These are phyloP conservation scores for Pelobates fuscus DNA, from an alignment of 2,113 vertebrate species.

Conservation along the genomic window DNA sequence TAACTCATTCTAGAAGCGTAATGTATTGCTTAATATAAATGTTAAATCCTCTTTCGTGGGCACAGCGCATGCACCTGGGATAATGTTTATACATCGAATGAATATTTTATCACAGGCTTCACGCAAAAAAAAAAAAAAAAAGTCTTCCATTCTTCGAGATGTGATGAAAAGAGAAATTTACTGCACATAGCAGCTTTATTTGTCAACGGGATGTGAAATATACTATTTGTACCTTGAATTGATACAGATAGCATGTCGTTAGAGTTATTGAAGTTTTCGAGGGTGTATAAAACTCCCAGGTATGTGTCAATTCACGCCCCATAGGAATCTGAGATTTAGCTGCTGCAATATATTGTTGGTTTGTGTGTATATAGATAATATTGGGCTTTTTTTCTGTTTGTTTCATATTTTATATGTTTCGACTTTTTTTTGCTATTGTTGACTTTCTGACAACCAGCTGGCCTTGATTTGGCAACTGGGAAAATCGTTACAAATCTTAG, in stretches of 20 bases:
- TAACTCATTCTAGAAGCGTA: no score
- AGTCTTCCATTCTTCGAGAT: neutral
- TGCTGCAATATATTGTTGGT: no score
- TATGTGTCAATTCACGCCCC: neutral
- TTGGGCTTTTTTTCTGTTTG: no score
- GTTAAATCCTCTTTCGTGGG: neutral
- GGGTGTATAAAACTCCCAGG: neutral
- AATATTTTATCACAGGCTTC: slow-evolving; percentile 1
- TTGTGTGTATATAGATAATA: no score
- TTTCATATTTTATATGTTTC: no score
- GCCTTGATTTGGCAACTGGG: no score
- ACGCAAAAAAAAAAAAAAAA: neutral
- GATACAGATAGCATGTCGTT: no score
- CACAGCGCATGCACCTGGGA: neutral
- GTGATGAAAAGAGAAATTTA: neutral
- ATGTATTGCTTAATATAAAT: slow-evolving; percentile 36
- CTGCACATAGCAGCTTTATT: neutral
- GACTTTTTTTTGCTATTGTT: no score
- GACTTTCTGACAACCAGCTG: no score
- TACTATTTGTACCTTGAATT: neutral
- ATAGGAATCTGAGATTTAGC: neutral
- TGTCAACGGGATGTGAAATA: neutral
- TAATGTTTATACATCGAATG: slow-evolving; percentile 26
- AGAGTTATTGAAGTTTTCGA: neutral
- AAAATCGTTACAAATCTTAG: no score